Base-by-base conservation (phyloP, 2,797 vertebrate genomes). In the Iguana delicatissima region DNA sequence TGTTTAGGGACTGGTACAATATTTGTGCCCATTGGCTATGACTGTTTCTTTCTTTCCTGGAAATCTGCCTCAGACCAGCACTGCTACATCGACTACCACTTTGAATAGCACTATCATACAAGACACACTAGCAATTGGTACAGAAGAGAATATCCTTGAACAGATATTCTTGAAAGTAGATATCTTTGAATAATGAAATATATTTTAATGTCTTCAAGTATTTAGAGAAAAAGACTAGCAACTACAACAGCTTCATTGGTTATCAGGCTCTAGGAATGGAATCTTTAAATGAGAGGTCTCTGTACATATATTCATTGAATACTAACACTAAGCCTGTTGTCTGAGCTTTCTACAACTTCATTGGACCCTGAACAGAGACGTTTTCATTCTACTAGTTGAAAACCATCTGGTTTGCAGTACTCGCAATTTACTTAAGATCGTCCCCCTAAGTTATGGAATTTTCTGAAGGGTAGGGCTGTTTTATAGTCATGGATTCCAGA, bases 401-500 rank as follows among this genome's bases (percentile, higher is more conserved):
- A 72, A 80, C 59, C 84, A 42, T 73, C n/a, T 84, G 59, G 85
- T 73, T 46, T 59, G 29, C 62, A 57, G 57, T 35, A 20, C 26
- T 87, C 72, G 29, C 46, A 26, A 64, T 42, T 84, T 88, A 88
- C 52, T 20, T 79, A 84, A 88, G 73, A n/a, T 38, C 52, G 59
- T 32, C 35, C 29, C 59, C 80, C 73, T 80, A 91, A 79, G 22
- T 88, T 80, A 91, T 18, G 52, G 52, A 79, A 88, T 91, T 88
- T 90, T 80, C 62, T 80, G 59, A 55, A 80, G 86, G 90, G 90
- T 42, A 84, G 73, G 90, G 74, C 64, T 91, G 80, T 84, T 84
- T 73, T 86, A 67, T 84, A 79, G 80, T 84, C 86, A 91, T 77
- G 88, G 35, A 91, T 87, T 87, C 72, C 73, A 84, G 55, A 77